Evolutionary conservation across 1,140 invertebrate genomes (phyloP).

Genomic region (Drosophila insularis): DNA sequence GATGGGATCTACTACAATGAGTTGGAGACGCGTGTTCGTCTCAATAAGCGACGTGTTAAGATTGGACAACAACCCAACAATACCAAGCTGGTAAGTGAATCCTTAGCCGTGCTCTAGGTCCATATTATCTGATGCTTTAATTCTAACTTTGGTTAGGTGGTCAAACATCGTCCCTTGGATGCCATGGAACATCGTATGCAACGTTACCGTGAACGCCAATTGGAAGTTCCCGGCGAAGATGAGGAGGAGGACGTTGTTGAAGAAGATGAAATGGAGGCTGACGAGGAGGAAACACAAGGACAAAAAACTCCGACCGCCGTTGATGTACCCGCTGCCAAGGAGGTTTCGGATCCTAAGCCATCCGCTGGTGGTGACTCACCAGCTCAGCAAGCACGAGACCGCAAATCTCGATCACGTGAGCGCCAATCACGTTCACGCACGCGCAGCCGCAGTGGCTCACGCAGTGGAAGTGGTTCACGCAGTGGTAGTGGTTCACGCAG

Average conservation of each 20-base stretch:
- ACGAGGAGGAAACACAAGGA: slow-evolving; percentile 84
- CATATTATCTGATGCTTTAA: neutral
- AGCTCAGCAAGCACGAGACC: slow-evolving; percentile 78
- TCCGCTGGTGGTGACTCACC: slow-evolving; percentile 80
- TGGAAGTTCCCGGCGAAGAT: slow-evolving; percentile 93
- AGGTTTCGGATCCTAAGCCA: slow-evolving; percentile 40
- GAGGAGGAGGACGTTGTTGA: slow-evolving; percentile 88
- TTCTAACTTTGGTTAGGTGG: slow-evolving; percentile 83
- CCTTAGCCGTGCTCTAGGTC: too few species aligned
- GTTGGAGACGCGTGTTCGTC: slow-evolving; percentile 95
- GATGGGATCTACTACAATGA: slow-evolving; percentile 98
- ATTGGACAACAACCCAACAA: slow-evolving; percentile 85
- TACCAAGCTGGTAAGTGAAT: slow-evolving; percentile 84
- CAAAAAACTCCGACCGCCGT: slow-evolving; percentile 73
- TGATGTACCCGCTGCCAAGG: slow-evolving; percentile 72
- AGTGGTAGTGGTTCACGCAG: slow-evolving; percentile 70
- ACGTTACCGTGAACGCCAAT: slow-evolving; percentile 91
- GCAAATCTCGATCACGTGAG: slow-evolving; percentile 64
- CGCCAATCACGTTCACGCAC: slow-evolving; percentile 57
- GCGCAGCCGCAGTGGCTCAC: slow-evolving; percentile 48
- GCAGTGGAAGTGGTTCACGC: slow-evolving; percentile 59
- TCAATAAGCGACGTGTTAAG: slow-evolving; percentile 94
- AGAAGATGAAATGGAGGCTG: slow-evolving; percentile 86
- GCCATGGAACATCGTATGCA: slow-evolving; percentile 94
- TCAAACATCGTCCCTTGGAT: slow-evolving; percentile 95